phyloP scores from a whole-genome alignment of 2,888 invertebrate genomes.

The Leptura quadrifasciata region DNA sequence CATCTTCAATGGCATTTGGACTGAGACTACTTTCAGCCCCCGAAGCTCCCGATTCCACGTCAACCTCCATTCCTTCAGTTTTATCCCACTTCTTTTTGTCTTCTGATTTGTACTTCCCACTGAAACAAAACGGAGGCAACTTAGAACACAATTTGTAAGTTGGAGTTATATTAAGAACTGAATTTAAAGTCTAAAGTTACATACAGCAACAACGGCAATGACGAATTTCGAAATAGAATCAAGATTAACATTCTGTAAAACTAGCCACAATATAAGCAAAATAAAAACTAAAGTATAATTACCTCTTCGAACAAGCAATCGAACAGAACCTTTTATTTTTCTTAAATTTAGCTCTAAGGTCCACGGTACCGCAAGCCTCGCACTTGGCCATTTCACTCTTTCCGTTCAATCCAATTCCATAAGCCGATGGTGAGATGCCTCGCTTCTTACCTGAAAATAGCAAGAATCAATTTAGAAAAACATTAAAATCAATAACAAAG shows the following conservation, averaged over 20 bases:
- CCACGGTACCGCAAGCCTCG: slow-evolving; percentile 84
- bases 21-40: slow-evolving; percentile 73
- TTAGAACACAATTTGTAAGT: no score
- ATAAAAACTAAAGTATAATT: slow-evolving; percentile 46
- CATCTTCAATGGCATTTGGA: slow-evolving; percentile 71
- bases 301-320: slow-evolving; percentile 81
- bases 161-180: background rate
- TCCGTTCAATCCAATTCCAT: slow-evolving; percentile 69
- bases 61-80: slow-evolving; percentile 71
- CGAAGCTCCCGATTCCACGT: slow-evolving; percentile 72
- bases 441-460: slow-evolving; percentile 76
- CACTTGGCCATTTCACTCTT: slow-evolving; percentile 79
- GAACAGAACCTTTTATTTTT: slow-evolving; percentile 87
- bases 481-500: slow-evolving; percentile 23
- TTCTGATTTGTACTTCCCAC: slow-evolving; percentile 67
- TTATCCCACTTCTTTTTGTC: slow-evolving; percentile 70
- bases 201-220: no score
- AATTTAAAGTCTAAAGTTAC: no score
- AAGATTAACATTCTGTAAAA: no score
- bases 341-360: slow-evolving; percentile 81
- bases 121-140: slow-evolving; percentile 50
- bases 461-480: slow-evolving; percentile 28
- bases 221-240: no score
- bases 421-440: slow-evolving; percentile 63
- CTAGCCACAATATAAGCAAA: no score